Conservation (phyloP, 2,113 vertebrate species). For the Sebastes fasciatus region DNA sequence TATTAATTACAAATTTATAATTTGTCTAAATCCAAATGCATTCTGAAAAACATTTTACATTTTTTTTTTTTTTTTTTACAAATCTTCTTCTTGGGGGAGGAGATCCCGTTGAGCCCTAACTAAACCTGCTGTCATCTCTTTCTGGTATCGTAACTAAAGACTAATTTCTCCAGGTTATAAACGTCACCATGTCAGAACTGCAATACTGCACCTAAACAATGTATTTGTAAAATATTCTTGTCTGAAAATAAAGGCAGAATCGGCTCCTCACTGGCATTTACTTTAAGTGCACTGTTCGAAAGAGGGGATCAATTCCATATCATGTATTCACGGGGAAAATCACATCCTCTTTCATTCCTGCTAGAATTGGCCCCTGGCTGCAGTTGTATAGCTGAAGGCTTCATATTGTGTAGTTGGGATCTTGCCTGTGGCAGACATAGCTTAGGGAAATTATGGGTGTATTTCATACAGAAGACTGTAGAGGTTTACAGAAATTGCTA, state of each 20-base stretch:
- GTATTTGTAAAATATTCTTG: not conserved
- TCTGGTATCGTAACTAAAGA: not conserved
- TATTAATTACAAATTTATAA: too few relatives aligned
- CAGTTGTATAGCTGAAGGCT: conserved; percentile 44
- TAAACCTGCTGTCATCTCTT: not conserved
- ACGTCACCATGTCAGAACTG: not conserved
- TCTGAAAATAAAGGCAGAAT: not conserved
- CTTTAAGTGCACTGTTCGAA: not conserved
- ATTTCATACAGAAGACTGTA: not conserved
- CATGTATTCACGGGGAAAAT: not conserved
- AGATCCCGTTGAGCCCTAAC: too few relatives aligned
- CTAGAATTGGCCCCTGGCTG: conserved; percentile 41
- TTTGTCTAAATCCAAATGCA: too few relatives aligned
- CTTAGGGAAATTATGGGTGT: conserved; percentile 18
- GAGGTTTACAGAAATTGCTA: not conserved
- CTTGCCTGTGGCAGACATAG: conserved; percentile 35
- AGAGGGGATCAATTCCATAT: conserved; percentile 1
- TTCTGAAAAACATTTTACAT: too few relatives aligned
- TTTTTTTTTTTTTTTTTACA: too few relatives aligned
- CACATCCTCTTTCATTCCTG: conserved; percentile 17
- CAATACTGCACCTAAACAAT: not conserved
- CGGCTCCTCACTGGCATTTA: not conserved
- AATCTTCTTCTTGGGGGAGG: too few relatives aligned
- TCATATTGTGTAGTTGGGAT: conserved; percentile 21
- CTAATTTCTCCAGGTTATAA: not conserved